Percentiles rank a stretch among this genome's conserved stretches.
Conservation (phyloP, 2,888 invertebrate genomes). For the Neuroscelio doddi region DNA sequence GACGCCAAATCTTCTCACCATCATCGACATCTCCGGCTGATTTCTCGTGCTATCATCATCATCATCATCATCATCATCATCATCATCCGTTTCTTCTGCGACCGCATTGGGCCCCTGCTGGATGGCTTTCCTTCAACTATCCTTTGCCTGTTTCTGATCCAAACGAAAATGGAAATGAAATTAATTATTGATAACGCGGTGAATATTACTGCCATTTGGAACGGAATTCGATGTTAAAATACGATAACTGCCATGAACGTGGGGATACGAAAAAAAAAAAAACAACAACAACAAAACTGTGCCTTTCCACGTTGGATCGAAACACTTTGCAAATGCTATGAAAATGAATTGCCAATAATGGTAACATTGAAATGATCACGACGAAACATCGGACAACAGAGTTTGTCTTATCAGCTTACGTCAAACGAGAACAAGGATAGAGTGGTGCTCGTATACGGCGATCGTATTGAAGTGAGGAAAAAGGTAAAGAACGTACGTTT, state of each 20-base stretch:
- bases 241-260: neutral
- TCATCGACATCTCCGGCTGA: slow-evolving; percentile 37
- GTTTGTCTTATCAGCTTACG: slow-evolving; percentile 72
- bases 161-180: neutral
- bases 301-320: neutral
- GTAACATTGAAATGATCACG: slow-evolving; percentile 12
- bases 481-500: slow-evolving; percentile 70
- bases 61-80: too few species aligned
- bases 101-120: slow-evolving; percentile 26
- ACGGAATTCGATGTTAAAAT: neutral
- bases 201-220: slow-evolving; percentile 2
- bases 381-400: slow-evolving; percentile 53
- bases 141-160: slow-evolving; percentile 3
- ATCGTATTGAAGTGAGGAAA: slow-evolving; percentile 74
- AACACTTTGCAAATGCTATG: neutral
- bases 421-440: slow-evolving; percentile 73
- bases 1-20: slow-evolving; percentile 27
- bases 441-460: slow-evolving; percentile 74
- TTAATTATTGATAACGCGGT: neutral
- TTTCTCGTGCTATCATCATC: slow-evolving; percentile 20
- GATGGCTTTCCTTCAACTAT: slow-evolving; percentile 17
- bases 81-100: slow-evolving; percentile 24
- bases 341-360: slow-evolving; percentile 1
- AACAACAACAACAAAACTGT: neutral
- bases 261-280: neutral